Base-by-base conservation (phyloP, 2,797 vertebrate species). In the Cottoperca gobio region DNA sequence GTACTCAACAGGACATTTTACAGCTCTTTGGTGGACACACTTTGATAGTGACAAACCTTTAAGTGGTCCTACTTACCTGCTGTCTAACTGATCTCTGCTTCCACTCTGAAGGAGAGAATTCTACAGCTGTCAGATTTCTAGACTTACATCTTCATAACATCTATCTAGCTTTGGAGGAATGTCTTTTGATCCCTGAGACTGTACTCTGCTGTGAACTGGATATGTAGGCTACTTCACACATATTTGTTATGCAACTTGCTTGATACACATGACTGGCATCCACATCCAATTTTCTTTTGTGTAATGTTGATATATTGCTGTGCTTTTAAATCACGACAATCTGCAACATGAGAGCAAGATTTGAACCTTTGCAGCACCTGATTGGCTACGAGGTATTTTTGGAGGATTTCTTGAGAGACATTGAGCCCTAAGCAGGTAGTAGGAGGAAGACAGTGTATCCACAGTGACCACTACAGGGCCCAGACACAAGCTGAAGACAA, bases 401-500 rank as follows among this genome's bases (percentile, higher is more conserved):
- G 61, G 23, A 35, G 16, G 19, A 57, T 57, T 62, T 43, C 7
- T 65, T 55, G 61, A 28, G 37, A 63, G 52, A 46, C 63, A 59
- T 3, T 42, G 40, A 43, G n/a, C 33, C 21, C 19, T 61, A 2
- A 60, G 45, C 13, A 2, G 26, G 39, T 42, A 16, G 26, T 2
- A 5, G 35, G n/a, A 31, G 35, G 72, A 61, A 46, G 21, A 52
- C 48, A 46, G 48, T 82, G 66, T 24, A 58, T 69, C 46, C 50
- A 53, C 37, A 52, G 50, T 42, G 21, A 74, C 65, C 66, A 79
- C 24, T 28, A 53, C 65, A 74, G 45, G 66, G 67, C 61, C 33
- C 73, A 76, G 76, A 72, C 46, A 74, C 65, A 78, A 67, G 61
- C 50, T 69, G 23, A 84, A 84, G 73, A 82, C 24, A 57, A 65